Percentiles rank a stretch among this genome's conserved stretches.
phyloP scores from a whole-genome alignment of 2,113 vertebrate genomes.

The Tragelaphus imberbis region DNA sequence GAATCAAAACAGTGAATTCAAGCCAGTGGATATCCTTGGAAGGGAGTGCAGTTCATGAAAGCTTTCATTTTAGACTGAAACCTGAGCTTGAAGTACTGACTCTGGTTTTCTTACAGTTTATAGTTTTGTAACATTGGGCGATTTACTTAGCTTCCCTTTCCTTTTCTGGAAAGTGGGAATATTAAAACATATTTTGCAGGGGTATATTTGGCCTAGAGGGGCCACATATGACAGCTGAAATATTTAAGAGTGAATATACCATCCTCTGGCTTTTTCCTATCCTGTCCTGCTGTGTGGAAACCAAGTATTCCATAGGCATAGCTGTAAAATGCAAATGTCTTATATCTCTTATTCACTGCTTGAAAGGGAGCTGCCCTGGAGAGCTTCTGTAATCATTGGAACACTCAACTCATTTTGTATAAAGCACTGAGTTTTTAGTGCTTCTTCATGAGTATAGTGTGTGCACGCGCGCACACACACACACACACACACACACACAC shows the following conservation, averaged over 20 bases:
- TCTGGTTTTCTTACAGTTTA: not conserved
- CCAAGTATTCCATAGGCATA: not conserved
- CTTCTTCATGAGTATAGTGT: not conserved
- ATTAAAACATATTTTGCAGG: not conserved
- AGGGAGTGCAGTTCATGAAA: not conserved
- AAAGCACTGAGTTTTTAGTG: not conserved
- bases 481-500: not conserved
- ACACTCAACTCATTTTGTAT: not conserved
- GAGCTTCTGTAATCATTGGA: not conserved
- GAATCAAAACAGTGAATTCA: not conserved
- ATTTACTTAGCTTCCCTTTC: not conserved
- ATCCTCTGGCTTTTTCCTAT: not conserved
- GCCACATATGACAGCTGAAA: not conserved
- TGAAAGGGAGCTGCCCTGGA: not conserved
- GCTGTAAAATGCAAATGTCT: not conserved
- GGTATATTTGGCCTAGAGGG: not conserved
- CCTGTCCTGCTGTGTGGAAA: not conserved
- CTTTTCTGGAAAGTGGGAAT: not conserved
- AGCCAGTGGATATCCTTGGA: not conserved
- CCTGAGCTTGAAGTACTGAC: not conserved
- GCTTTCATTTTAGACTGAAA: not conserved
- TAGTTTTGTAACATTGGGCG: not conserved
- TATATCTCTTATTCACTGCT: not conserved
- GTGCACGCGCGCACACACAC: not conserved
- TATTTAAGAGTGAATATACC: not conserved